A percentile compares a stretch with the other conserved stretches of the same genome.
Conservation (phyloP, 2,888 invertebrate species). For the Neoascia interrupta region DNA sequence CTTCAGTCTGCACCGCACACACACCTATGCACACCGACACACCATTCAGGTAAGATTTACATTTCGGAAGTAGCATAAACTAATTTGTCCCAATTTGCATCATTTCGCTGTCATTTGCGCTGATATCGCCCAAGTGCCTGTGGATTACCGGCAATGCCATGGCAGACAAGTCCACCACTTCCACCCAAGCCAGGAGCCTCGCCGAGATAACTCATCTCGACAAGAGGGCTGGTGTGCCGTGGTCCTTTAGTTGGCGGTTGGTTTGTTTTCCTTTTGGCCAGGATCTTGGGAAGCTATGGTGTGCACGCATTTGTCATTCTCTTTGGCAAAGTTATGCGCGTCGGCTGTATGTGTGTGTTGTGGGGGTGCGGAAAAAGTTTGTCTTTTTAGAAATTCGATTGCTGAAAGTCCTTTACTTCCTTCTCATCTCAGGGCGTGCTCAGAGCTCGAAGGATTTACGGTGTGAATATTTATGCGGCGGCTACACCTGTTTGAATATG, state of each 20-base stretch:
- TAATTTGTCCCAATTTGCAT: slow-evolving; percentile 72
- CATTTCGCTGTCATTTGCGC: slow-evolving; percentile 71
- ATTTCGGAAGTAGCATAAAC: slow-evolving; percentile 70
- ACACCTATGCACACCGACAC: neutral
- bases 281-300: slow-evolving; percentile 28
- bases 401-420: slow-evolving; percentile 22
- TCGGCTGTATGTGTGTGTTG: neutral
- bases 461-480: slow-evolving; percentile 71
- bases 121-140: slow-evolving; percentile 67
- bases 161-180: slow-evolving; percentile 20
- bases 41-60: slow-evolving; percentile 56
- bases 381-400: slow-evolving; percentile 67
- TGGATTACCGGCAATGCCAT: slow-evolving; percentile 54
- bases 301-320: slow-evolving; percentile 67
- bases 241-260: slow-evolving; percentile 42
- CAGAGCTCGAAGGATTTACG: slow-evolving; percentile 43
- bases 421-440: slow-evolving; percentile 18
- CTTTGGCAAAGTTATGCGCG: slow-evolving; percentile 36
- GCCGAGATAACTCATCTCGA: slow-evolving; percentile 57
- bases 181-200: neutral
- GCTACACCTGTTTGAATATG: slow-evolving; percentile 72
- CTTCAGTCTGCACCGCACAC: slow-evolving; percentile 8
- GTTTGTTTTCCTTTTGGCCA: slow-evolving; percentile 63
- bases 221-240: slow-evolving; percentile 29
- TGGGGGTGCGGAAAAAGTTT: slow-evolving; percentile 45